Evolutionary conservation across 2,888 invertebrate species (phyloP).

Genomic region (Eupeodes latifasciatus): DNA sequence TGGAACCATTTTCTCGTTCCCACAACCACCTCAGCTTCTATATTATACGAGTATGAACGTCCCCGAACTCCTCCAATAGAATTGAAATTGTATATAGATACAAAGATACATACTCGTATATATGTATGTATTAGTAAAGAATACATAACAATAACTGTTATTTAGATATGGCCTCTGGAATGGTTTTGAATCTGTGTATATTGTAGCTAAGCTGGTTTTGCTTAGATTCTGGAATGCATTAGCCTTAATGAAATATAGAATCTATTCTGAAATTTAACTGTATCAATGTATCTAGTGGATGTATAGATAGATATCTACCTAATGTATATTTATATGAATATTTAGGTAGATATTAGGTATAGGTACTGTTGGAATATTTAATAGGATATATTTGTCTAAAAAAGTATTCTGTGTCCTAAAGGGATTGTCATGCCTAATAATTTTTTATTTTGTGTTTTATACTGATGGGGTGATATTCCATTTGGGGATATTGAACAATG

Average conservation of each 20-base stretch:
- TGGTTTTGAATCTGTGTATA: not conserved
- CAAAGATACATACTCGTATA: not conserved
- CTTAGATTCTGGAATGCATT: constrained; percentile 63
- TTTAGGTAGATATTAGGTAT: not conserved
- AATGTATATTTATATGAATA: no score
- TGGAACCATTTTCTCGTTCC: not conserved
- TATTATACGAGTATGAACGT: no score
- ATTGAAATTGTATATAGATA: not conserved
- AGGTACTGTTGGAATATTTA: constrained; percentile 23
- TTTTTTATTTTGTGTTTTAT: not conserved
- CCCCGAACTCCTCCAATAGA: not conserved
- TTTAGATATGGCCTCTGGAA: not conserved
- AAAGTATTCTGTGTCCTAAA: constrained; percentile 25
- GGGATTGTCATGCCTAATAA: constrained; percentile 10
- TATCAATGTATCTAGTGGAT: constrained; percentile 27
- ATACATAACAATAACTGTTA: not conserved
- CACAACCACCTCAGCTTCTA: no score
- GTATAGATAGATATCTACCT: no score
- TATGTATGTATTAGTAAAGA: no score
- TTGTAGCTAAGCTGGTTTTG: not conserved
- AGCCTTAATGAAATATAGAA: constrained; percentile 61
- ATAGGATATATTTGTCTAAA: constrained; percentile 39
- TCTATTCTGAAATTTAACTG: constrained; percentile 49
- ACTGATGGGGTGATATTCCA: not conserved
- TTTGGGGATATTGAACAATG: no score